Conservation (phyloP, 2,888 invertebrate species). For the Polietes domitor region DNA sequence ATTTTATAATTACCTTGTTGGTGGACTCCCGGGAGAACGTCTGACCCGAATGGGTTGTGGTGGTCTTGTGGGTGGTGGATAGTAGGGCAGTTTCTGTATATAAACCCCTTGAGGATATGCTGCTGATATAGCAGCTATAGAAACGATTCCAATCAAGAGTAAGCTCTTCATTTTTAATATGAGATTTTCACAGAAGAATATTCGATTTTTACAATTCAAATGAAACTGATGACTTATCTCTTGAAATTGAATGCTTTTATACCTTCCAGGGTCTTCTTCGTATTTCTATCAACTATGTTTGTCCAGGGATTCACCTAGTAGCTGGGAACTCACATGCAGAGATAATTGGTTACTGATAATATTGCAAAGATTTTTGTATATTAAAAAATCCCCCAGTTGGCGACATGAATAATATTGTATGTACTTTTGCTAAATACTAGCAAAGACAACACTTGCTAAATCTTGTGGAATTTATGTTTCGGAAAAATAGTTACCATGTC, state of each 20-base stretch:
- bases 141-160: background rate
- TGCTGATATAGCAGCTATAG: background rate
- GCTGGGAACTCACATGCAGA: background rate
- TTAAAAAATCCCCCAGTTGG: background rate
- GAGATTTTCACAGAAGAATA: background rate
- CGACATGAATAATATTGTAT: no score
- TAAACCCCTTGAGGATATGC: constrained; percentile 30
- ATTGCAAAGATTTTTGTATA: background rate
- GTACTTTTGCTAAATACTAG: background rate
- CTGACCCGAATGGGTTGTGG: constrained; percentile 42
- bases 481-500: no score
- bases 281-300: background rate
- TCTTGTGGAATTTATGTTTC: no score
- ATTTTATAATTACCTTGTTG: background rate
- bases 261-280: background rate
- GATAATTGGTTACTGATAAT: background rate
- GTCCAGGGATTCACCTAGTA: background rate
- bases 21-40: constrained; percentile 56
- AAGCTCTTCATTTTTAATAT: constrained; percentile 25
- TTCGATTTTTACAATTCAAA: background rate
- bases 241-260: background rate
- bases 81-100: constrained; percentile 58
- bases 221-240: background rate
- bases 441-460: no score
- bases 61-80: constrained; percentile 60